Base-by-base conservation (phyloP, 2,888 invertebrate species). In the Beris chalybata region DNA sequence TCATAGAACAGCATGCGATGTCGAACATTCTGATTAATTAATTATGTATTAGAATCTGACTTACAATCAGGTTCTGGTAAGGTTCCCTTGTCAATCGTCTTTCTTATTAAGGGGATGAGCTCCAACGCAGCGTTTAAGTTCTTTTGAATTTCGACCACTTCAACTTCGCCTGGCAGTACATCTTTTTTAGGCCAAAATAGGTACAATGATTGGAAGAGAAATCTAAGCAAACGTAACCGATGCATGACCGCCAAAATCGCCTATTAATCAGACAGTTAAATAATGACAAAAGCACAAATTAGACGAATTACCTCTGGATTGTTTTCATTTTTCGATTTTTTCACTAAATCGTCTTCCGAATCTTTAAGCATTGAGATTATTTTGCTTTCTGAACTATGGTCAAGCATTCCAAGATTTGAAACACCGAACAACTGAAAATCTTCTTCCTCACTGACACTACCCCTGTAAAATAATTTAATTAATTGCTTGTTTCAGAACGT, bases 351-450 rank as follows among this genome's bases (percentile, higher is more conserved):
- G 74, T 97, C 97, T 77, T 97, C 97, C 31, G 93, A 91, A 79
- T 65, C 58, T 72, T 90, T 84, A 68, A 95, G 82, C 88, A 92
- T 88, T 1, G 90, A 87, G 63, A 90, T 85, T 69, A 89, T 89
- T 76, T 91, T 87, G 71, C 88, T 86, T 75, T 94, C 93, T 4
- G 89, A 88, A 63, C 93, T 86, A 76, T 95, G 93, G 44, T 89
- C 88, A 66, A 82, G 82, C 1, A 84, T 82, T 70, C 85, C 82
- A 79, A 95, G 95, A 52, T 95, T 94, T 76, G 96, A 97, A 54
- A 91, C 89, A 81, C 94, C 90, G 30, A 94, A 80, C n/a, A 79
- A 89, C 79, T 97, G 95, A 78, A 97, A 97, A 78, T 98, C 97
- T 83, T 98, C 98, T 81, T 97, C 94, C 82, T 95, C 94, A 80